Evolutionary conservation across 2,113 vertebrate genomes (phyloP).

Genomic region (Paedocypris sp.): DNA sequence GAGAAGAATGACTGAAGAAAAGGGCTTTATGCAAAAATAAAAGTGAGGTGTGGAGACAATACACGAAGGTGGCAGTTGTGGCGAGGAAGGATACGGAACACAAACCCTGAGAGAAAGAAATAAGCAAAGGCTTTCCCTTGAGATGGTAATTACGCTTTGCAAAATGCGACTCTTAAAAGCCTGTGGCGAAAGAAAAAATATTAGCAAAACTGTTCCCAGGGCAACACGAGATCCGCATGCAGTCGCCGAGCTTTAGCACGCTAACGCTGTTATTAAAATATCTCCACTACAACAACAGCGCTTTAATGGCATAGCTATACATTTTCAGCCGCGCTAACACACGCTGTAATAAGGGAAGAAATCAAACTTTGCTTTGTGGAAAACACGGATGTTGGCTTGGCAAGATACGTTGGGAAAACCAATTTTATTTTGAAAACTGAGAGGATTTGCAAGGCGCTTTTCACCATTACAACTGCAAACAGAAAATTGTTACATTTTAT

Average conservation of each 20-base stretch:
- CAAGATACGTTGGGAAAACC: too few relatives aligned
- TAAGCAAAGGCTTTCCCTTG: not conserved
- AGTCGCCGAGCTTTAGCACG: not conserved
- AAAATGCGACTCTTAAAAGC: slow-evolving; percentile 13
- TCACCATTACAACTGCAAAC: too few relatives aligned
- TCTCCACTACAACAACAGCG: not conserved
- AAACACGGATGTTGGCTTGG: too few relatives aligned
- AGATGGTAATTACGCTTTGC: slow-evolving; percentile 17
- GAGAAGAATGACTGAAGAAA: too few relatives aligned
- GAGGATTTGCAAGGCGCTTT: too few relatives aligned
- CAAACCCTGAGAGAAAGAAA: not conserved
- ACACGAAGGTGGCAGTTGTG: not conserved
- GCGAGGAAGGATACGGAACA: not conserved
- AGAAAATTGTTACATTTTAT: too few relatives aligned
- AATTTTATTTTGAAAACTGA: too few relatives aligned
- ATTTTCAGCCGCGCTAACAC: too few relatives aligned
- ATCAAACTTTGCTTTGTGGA: too few relatives aligned
- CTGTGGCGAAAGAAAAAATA: not conserved
- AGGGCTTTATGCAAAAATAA: too few relatives aligned
- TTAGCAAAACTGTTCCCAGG: not conserved
- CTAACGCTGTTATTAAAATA: not conserved
- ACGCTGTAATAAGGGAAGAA: too few relatives aligned
- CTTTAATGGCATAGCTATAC: not conserved
- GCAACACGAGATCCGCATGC: not conserved
- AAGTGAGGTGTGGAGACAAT: not conserved